A percentile compares a stretch with the other conserved stretches of the same genome.
Evolutionary conservation across 2,113 vertebrate species (phyloP).

Genomic region (Tupaia chinensis): DNA sequence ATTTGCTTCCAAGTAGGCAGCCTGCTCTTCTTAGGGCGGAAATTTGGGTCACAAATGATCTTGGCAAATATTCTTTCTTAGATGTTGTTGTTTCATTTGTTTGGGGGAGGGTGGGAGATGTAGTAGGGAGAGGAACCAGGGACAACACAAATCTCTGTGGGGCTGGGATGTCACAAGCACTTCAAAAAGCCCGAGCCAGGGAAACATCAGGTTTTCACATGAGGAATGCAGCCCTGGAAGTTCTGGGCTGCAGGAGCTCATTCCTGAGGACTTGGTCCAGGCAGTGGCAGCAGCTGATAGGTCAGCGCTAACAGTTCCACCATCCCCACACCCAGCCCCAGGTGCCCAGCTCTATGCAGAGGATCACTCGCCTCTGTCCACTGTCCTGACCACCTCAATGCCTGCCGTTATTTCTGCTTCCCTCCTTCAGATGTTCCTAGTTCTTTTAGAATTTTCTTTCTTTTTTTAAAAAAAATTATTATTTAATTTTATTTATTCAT

Average conservation of each 20-base stretch:
- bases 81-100: conserved; percentile 57
- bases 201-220: conserved; percentile 19
- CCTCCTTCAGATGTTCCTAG: background rate
- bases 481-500: too few relatives aligned
- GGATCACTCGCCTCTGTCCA: background rate
- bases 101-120: background rate
- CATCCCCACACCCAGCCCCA: background rate
- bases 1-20: conserved; percentile 69
- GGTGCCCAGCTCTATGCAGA: background rate
- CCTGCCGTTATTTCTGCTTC: background rate
- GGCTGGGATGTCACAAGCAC: background rate
- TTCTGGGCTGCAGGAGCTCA: background rate
- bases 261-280: background rate
- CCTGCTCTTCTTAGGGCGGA: conserved; percentile 66
- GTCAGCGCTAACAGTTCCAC: background rate
- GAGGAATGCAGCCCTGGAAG: background rate
- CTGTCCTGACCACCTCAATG: background rate
- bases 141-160: background rate
- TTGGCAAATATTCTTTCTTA: conserved; percentile 74
- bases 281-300: background rate
- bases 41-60: conserved; percentile 74
- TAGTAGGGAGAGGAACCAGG: background rate
- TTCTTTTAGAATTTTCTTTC: background rate
- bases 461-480: background rate
- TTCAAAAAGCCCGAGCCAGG: conserved; percentile 7